Conservation (phyloP, 2,113 vertebrate genomes). For the Entelurus aequoreus region DNA sequence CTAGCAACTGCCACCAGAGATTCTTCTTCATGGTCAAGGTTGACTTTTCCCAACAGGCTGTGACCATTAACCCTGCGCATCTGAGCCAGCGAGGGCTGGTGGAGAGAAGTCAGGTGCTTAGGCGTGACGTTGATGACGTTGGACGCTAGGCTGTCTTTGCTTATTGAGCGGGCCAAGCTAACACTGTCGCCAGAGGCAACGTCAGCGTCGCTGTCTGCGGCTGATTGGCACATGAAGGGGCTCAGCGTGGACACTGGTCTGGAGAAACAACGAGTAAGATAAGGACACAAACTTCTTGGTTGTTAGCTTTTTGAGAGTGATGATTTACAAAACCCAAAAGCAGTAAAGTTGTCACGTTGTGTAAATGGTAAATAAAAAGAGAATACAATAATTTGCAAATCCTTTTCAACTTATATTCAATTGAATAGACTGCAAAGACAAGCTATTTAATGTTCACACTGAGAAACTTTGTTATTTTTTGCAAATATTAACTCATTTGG, state of each 20-base stretch:
- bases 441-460: no score
- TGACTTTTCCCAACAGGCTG: constrained; percentile 59
- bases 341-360: no score
- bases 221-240: constrained; percentile 76
- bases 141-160: constrained; percentile 94
- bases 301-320: no score
- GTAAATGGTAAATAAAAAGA: no score
- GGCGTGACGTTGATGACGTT: constrained; percentile 82
- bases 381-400: no score
- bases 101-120: constrained; percentile 72
- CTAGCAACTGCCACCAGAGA: constrained; percentile 59
- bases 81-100: constrained; percentile 37
- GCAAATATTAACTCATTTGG: no score
- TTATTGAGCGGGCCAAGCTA: constrained; percentile 91
- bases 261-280: constrained; percentile 2
- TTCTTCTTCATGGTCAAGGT: constrained; percentile 76
- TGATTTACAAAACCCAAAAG: no score
- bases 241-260: constrained; percentile 86
- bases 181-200: constrained; percentile 69
- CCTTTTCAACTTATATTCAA: no score
- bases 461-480: no score
- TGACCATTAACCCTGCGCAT: constrained; percentile 67
- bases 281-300: no score
- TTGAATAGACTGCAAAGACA: no score
- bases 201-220: constrained; percentile 81